Evolutionary conservation across 92 coral and sea anemone genomes (phyloP).

Genomic region (Desmophyllum pertusum): DNA sequence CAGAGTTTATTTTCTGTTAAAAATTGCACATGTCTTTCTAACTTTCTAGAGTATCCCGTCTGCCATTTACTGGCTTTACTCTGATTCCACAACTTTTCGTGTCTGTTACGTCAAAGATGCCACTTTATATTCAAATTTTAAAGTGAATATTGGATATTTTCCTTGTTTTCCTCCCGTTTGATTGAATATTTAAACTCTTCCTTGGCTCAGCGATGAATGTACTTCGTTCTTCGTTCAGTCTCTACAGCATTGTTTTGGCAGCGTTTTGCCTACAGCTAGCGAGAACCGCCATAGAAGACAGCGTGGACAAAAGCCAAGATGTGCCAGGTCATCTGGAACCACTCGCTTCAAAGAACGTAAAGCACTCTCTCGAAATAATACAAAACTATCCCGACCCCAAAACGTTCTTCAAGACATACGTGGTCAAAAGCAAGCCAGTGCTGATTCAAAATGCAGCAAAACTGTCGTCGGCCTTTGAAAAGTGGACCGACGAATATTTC

Average conservation of each 20-base stretch:
- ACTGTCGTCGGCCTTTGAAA: constrained; percentile 79
- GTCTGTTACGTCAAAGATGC: background rate
- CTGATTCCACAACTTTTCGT: background rate
- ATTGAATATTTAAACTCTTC: background rate
- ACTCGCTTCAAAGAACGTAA: constrained; percentile 71
- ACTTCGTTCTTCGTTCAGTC: background rate
- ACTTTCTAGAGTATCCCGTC: background rate
- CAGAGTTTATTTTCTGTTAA: background rate
- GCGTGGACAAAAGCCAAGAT: background rate
- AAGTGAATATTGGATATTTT: background rate
- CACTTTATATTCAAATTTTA: background rate
- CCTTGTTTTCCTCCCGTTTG: background rate
- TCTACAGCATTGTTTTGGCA: background rate
- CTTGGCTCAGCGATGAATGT: background rate
- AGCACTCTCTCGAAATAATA: constrained; percentile 60
- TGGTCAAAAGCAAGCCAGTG: constrained; percentile 71
- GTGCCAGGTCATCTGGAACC: constrained; percentile 90
- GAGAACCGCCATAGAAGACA: background rate
- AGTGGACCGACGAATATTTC: constrained; percentile 93
- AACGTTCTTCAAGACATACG: constrained; percentile 80
- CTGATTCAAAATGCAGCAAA: constrained; percentile 88
- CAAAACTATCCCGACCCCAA: constrained; percentile 77
- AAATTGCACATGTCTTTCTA: background rate
- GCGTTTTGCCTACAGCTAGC: background rate
- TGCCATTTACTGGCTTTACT: background rate